Evolutionary conservation across 2,888 invertebrate genomes (phyloP).

Genomic region (Acholoe squamosa): DNA sequence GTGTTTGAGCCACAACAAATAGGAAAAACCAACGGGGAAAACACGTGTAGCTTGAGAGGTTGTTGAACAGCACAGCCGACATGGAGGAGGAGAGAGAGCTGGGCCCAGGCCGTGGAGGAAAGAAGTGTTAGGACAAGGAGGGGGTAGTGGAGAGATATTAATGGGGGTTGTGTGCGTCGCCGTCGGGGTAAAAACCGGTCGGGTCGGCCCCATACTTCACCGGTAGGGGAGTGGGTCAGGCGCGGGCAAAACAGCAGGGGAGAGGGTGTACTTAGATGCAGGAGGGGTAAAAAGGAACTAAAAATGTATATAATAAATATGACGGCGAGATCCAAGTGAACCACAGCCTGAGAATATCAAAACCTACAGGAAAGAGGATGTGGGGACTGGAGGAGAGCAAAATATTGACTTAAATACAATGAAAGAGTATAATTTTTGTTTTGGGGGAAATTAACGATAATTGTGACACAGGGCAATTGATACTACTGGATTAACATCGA

Average conservation of each 20-base stretch:
- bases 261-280: not conserved
- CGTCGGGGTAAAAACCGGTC: conserved; percentile 16
- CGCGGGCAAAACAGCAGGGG: conserved; percentile 15
- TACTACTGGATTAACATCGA: too few relatives aligned
- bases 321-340: too few relatives aligned
- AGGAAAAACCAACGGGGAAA: not conserved
- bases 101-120: not conserved
- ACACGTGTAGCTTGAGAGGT: conserved; percentile 6
- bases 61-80: not conserved
- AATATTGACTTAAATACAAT: too few relatives aligned
- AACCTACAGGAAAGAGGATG: too few relatives aligned
- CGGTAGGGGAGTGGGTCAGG: conserved; percentile 23
- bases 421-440: too few relatives aligned
- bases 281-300: not conserved
- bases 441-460: too few relatives aligned
- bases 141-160: not conserved
- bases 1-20: too few relatives aligned
- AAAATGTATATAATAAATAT: not conserved
- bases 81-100: not conserved
- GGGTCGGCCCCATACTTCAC: conserved; percentile 39
- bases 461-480: too few relatives aligned
- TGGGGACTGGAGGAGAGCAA: too few relatives aligned
- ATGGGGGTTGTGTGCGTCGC: not conserved
- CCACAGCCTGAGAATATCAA: too few relatives aligned
- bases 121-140: not conserved